Evolutionary conservation across 1,140 invertebrate species (phyloP).

Genomic region (Oncopodura yosiiana): DNA sequence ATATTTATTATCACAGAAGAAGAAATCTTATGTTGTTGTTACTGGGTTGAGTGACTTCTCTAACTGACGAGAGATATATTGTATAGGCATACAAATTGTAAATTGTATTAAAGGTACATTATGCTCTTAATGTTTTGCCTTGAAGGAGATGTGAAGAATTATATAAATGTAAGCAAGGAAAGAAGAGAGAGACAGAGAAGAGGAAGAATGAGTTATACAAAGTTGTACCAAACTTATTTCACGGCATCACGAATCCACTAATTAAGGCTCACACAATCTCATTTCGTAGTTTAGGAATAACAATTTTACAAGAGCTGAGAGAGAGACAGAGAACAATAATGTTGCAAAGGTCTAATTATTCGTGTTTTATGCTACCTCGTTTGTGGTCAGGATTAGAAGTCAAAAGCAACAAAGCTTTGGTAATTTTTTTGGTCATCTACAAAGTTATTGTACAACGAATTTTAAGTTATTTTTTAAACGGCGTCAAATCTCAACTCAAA

Average conservation of each 20-base stretch:
- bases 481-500: too few relatives aligned
- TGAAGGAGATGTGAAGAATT: neutral
- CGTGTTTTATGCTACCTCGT: neutral
- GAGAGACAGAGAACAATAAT: too few relatives aligned
- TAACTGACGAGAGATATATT: too few relatives aligned
- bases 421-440: too few relatives aligned
- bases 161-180: too few relatives aligned
- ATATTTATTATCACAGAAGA: too few relatives aligned
- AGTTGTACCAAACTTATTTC: constrained; percentile 7
- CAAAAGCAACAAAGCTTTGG: constrained; percentile 23
- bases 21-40: too few relatives aligned
- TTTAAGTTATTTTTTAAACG: too few relatives aligned
- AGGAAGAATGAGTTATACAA: neutral
- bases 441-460: too few relatives aligned
- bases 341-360: too few relatives aligned
- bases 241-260: constrained; percentile 33
- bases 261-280: too few relatives aligned
- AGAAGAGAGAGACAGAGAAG: neutral
- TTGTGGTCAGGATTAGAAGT: neutral
- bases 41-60: neutral
- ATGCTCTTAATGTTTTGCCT: neutral
- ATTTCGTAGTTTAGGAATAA: constrained; percentile 13
- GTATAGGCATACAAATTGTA: neutral
- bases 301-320: too few relatives aligned
- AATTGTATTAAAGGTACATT: neutral